Evolutionary conservation across 2,888 invertebrate species (phyloP), one percentile per base, ranked within the genome.

Genomic region (Philonicus albiceps): DNA sequence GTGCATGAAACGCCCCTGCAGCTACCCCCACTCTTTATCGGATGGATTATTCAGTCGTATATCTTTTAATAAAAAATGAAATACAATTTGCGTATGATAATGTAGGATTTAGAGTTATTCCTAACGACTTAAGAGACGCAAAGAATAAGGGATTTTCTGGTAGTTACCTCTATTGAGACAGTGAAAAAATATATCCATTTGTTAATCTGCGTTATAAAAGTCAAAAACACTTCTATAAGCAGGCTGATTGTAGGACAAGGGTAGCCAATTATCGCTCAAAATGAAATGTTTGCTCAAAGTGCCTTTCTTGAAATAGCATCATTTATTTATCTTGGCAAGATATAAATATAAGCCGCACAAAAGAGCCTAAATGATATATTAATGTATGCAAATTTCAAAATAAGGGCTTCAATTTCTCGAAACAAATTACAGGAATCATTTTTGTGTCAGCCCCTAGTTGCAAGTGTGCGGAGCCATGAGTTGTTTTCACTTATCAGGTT

Each of bases 311-410:
- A 75, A 37, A 75, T 34, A 8, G 75, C 19, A 7, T 75, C 19
- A 75, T 37, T 37, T 75, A 37, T 75, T 75, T 75, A 75, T 37
- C 19, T 75, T 4, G 75, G 22, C 7, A 37, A 22, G 37, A 30
- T 75, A n/a, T 75, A 37, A 75, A 31, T 37, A 37, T 31, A 37
- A 75, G 75, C 34, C 75, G 75, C 75, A 75, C 37, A 40, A 40
- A 75, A 43, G 43, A 27, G 40, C 43, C 78, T 78, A 78, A 78
- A 78, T 78, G 78, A 16, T 40, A 27, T 49, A 43, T 43, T 78
- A 78, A 78, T 78, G 78, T 37, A 78, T 78, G 78, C 78, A 78
- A 78, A 78, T 78, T 43, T 11, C 37, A n/a, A 43, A 78, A 43
- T 78, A 78, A 78, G 78, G 43, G 40, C 22, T 78, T 78, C 78